These are phyloP conservation scores for Plotosus lineatus DNA, from an alignment of 2,113 vertebrate genomes.

Conservation along the genomic window DNA sequence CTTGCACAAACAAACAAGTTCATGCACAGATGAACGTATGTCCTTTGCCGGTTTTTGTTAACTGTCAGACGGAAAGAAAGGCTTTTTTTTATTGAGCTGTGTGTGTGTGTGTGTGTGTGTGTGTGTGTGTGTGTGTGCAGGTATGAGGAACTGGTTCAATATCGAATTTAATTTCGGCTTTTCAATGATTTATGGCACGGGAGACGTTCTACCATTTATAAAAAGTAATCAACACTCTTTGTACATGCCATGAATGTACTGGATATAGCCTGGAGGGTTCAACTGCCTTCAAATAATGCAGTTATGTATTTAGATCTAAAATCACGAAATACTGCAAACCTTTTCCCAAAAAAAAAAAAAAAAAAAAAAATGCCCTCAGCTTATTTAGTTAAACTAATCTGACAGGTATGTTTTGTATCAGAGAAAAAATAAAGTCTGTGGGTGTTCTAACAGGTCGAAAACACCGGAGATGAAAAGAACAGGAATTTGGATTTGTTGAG, in stretches of 20 bases:
- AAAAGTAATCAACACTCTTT: neutral
- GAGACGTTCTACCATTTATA: neutral
- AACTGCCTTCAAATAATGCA: constrained; percentile 5
- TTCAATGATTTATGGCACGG: constrained; percentile 1
- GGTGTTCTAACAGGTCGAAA: neutral
- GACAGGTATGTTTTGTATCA: neutral
- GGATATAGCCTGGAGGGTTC: neutral
- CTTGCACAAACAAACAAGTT: constrained; percentile 67
- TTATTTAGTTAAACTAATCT: neutral
- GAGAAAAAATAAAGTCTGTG: neutral
- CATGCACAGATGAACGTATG: constrained; percentile 48
- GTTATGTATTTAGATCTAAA: constrained; percentile 1
- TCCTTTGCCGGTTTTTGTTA: constrained; percentile 36
- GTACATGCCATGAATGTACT: neutral
- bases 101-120: too few species aligned
- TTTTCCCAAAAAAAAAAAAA: neutral
- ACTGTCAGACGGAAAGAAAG: constrained; percentile 2
- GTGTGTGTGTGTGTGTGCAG: too few species aligned
- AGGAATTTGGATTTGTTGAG: constrained; percentile 49
- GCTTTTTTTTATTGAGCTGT: constrained; percentile 2
- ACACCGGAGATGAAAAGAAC: constrained; percentile 18
- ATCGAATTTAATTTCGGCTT: neutral
- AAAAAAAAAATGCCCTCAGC: too few species aligned
- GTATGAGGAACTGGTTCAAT: neutral
- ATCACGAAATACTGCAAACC: neutral